Evolutionary conservation across 2,888 invertebrate genomes (phyloP).

Genomic region (Bombylius major): DNA sequence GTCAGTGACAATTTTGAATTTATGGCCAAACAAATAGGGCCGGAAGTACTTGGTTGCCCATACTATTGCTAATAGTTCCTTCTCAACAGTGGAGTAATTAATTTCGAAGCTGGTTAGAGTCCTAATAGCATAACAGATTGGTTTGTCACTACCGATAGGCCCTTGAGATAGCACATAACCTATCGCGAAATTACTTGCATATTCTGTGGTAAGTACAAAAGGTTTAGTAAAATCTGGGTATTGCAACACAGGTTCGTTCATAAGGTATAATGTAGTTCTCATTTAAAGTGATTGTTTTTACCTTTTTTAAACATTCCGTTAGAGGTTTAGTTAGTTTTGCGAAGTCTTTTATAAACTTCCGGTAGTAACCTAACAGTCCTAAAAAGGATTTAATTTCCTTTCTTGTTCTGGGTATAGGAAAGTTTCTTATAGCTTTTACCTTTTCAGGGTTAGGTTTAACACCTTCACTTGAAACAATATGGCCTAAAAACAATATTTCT

Average conservation of each 20-base stretch:
- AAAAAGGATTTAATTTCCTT: slow-evolving; percentile 17
- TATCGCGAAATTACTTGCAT: too few species aligned
- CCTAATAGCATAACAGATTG: too few species aligned
- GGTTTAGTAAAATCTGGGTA: too few species aligned
- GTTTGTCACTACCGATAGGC: too few species aligned
- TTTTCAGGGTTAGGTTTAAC: slow-evolving; percentile 5
- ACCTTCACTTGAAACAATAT: slow-evolving; percentile 21
- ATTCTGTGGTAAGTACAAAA: too few species aligned
- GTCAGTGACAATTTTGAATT: too few species aligned
- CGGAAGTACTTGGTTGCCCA: too few species aligned
- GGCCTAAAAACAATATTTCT: slow-evolving; percentile 17
- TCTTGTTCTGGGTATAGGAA: slow-evolving; percentile 11
- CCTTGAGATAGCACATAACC: too few species aligned
- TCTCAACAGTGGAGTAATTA: slow-evolving; percentile 23
- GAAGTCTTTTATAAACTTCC: slow-evolving; percentile 6
- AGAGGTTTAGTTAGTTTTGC: background rate
- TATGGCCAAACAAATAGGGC: too few species aligned
- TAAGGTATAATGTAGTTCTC: too few species aligned
- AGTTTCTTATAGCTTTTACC: background rate
- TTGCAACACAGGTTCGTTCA: background rate
- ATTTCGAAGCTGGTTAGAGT: slow-evolving; percentile 7
- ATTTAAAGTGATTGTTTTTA: background rate
- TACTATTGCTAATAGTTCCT: slow-evolving; percentile 17
- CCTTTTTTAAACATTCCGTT: slow-evolving; percentile 7
- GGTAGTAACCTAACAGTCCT: slow-evolving; percentile 15